phyloP scores from a whole-genome alignment of 1,140 invertebrate genomes.

The Pseudomyrmex concolor region DNA sequence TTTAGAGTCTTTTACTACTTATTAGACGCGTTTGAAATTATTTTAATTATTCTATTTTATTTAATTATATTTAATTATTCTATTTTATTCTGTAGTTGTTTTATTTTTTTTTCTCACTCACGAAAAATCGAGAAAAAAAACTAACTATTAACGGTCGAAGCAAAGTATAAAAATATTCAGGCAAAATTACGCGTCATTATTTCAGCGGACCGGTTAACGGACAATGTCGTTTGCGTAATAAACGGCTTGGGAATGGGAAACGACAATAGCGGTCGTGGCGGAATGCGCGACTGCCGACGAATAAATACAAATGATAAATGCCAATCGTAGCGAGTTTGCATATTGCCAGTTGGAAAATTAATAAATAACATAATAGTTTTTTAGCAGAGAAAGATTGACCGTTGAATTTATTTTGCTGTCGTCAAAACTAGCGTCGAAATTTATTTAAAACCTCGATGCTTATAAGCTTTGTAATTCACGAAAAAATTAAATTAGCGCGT shows the following conservation, averaged over 20 bases:
- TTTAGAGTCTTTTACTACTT: neutral
- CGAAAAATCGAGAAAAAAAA: neutral
- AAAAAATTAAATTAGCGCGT: too few relatives aligned
- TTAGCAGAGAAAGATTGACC: neutral
- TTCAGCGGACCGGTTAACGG: conserved; percentile 27
- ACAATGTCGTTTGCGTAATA: conserved; percentile 49
- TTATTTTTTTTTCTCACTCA: neutral
- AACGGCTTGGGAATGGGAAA: conserved; percentile 44
- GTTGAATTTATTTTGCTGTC: neutral
- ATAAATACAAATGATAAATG: conserved; percentile 49
- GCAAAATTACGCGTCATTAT: conserved; percentile 47
- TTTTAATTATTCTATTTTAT: neutral
- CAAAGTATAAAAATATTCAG: neutral
- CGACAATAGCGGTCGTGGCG: conserved; percentile 43
- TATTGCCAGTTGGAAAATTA: conserved; percentile 31
- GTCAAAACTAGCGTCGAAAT: conserved; percentile 10
- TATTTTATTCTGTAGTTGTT: neutral
- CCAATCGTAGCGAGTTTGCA: conserved; percentile 19
- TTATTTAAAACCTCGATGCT: conserved; percentile 1
- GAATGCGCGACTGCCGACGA: conserved; percentile 60
- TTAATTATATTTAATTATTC: neutral
- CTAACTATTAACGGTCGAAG: neutral
- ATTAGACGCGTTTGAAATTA: neutral
- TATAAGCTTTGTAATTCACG: neutral
- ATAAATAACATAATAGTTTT: conserved; percentile 26